These are phyloP conservation scores for Coelinius sp. DNA, from an alignment of 2,888 invertebrate species.

Conservation along the genomic window DNA sequence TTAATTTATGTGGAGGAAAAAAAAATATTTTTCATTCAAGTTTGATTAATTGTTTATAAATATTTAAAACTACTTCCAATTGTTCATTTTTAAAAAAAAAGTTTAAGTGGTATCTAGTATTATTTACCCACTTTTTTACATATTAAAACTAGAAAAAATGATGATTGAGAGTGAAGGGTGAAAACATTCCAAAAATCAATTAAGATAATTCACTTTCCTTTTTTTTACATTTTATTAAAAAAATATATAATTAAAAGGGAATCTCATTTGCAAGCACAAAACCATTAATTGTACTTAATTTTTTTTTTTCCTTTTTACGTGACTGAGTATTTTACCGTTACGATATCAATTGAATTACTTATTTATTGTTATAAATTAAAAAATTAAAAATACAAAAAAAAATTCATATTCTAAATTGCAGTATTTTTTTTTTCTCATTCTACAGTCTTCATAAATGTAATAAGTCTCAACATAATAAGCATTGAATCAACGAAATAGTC, in stretches of 20 bases:
- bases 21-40: not conserved
- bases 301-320: too few relatives aligned
- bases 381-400: not conserved
- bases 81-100: not conserved
- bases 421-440: not conserved
- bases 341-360: conserved; percentile 5
- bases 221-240: not conserved
- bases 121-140: not conserved
- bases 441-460: not conserved
- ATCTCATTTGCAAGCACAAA: conserved; percentile 3
- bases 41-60: not conserved
- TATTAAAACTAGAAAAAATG: not conserved
- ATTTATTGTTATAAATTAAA: not conserved
- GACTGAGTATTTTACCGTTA: conserved; percentile 19
- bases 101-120: not conserved
- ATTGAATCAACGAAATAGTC: not conserved
- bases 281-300: conserved; percentile 16
- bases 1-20: not conserved
- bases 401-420: not conserved
- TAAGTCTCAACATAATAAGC: not conserved
- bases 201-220: not conserved
- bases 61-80: conserved; percentile 14
- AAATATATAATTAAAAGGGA: not conserved
- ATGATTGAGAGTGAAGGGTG: not conserved
- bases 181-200: conserved; percentile 16